Conservation (phyloP, 2,888 invertebrate species). For the Quadroppia sp. region DNA sequence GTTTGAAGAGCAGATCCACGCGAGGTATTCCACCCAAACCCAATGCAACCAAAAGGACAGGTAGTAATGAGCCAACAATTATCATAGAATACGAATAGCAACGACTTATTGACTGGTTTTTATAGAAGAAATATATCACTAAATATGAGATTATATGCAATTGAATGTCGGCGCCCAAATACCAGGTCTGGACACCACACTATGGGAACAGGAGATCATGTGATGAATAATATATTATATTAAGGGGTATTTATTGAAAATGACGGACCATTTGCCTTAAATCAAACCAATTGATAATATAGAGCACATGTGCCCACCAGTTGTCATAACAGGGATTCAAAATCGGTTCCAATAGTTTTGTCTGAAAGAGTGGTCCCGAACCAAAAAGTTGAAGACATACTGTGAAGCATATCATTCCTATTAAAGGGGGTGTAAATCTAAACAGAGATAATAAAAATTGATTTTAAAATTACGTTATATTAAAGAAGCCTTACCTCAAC, state of each 20-base stretch:
- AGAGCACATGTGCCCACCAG: conserved; percentile 38
- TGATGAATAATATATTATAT: background rate
- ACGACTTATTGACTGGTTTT: conserved; percentile 26
- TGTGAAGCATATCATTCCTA: conserved; percentile 39
- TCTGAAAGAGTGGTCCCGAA: conserved; percentile 37
- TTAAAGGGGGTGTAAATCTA: conserved; percentile 35
- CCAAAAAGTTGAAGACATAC: conserved; percentile 26
- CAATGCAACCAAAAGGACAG: background rate
- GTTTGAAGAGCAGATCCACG: conserved; percentile 23
- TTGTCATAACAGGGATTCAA: conserved; percentile 33
- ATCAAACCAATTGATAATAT: conserved; percentile 25
- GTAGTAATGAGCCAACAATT: background rate
- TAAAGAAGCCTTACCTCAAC: conserved; percentile 1
- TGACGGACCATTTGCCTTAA: conserved; percentile 18
- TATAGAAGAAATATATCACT: conserved; percentile 23
- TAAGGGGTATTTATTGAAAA: background rate
- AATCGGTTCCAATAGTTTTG: background rate
- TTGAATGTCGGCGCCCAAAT: conserved; percentile 36
- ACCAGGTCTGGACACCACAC: conserved; percentile 38
- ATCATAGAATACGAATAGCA: background rate
- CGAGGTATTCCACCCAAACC: background rate
- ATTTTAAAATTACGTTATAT: background rate
- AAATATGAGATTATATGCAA: conserved; percentile 33
- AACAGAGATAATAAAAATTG: background rate
- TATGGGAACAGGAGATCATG: background rate